phyloP scores from a whole-genome alignment of 2,888 invertebrate genomes.

The Noctuana brunneofusca region DNA sequence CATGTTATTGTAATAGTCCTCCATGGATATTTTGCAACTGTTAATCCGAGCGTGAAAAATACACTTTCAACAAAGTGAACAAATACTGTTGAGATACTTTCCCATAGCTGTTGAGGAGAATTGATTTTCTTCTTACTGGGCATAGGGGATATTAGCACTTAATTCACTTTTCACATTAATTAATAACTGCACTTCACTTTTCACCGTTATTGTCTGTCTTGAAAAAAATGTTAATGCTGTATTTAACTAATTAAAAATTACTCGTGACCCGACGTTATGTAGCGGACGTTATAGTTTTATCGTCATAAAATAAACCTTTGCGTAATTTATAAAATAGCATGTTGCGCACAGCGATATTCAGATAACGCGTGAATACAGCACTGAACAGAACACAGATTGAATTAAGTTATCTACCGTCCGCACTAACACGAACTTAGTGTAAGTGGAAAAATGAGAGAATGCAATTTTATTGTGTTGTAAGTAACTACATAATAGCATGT shows the following conservation, averaged over 20 bases:
- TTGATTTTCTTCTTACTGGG: conserved; percentile 58
- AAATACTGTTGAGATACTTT: conserved; percentile 65
- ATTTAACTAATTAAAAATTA: not conserved
- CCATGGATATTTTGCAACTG: conserved; percentile 84
- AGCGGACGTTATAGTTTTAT: not conserved
- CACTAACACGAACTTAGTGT: not conserved
- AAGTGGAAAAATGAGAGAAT: no score
- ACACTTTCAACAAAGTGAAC: conserved; percentile 70
- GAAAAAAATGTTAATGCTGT: not conserved
- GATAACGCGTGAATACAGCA: not conserved
- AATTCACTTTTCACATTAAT: conserved; percentile 18
- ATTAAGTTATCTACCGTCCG: not conserved
- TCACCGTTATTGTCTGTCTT: not conserved
- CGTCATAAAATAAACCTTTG: not conserved
- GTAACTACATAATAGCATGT: not conserved
- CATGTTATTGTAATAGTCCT: conserved; percentile 83
- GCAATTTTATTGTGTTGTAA: no score
- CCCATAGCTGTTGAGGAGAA: conserved; percentile 72
- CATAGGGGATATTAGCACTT: conserved; percentile 46
- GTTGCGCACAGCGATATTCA: not conserved
- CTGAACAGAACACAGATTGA: no score
- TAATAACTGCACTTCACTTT: conserved; percentile 19
- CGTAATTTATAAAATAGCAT: not conserved
- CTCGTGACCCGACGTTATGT: not conserved
- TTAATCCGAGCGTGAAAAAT: conserved; percentile 83